Evolutionary conservation across 1,140 invertebrate species (phyloP).

Genomic region (Nymphalis io): DNA sequence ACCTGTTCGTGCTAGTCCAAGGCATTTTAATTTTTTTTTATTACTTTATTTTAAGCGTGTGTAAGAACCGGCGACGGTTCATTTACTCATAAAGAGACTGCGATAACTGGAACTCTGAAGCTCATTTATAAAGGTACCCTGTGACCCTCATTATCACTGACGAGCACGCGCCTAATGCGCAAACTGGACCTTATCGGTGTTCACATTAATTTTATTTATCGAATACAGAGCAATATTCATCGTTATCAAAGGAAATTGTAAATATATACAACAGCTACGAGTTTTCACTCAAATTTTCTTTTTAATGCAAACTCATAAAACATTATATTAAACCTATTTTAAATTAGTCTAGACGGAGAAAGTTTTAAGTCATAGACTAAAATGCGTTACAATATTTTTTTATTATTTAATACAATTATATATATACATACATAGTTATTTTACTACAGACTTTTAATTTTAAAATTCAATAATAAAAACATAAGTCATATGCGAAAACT

Average conservation of each 20-base stretch:
- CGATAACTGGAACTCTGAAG: slow-evolving; percentile 40
- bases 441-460: no score
- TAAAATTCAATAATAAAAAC: no score
- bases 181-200: slow-evolving; percentile 52
- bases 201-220: slow-evolving; percentile 44
- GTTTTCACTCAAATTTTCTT: slow-evolving; percentile 16
- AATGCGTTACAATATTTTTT: no score
- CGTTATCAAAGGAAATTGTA: slow-evolving; percentile 27
- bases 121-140: slow-evolving; percentile 66
- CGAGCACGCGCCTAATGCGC: slow-evolving; percentile 70
- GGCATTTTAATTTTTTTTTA: slow-evolving; percentile 59
- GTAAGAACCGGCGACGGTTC: slow-evolving; percentile 66
- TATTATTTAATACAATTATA: no score
- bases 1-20: slow-evolving; percentile 77
- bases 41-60: slow-evolving; percentile 76
- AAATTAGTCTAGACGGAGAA: no score
- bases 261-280: slow-evolving; percentile 23
- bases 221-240: slow-evolving; percentile 21
- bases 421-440: no score
- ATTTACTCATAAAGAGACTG: slow-evolving; percentile 58
- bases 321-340: not conserved
- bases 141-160: slow-evolving; percentile 69
- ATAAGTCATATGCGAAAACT: no score
- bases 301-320: not conserved
- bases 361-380: no score